These are phyloP conservation scores for Embiotoca jacksoni DNA, from an alignment of 2,113 vertebrate genomes.

Conservation along the genomic window DNA sequence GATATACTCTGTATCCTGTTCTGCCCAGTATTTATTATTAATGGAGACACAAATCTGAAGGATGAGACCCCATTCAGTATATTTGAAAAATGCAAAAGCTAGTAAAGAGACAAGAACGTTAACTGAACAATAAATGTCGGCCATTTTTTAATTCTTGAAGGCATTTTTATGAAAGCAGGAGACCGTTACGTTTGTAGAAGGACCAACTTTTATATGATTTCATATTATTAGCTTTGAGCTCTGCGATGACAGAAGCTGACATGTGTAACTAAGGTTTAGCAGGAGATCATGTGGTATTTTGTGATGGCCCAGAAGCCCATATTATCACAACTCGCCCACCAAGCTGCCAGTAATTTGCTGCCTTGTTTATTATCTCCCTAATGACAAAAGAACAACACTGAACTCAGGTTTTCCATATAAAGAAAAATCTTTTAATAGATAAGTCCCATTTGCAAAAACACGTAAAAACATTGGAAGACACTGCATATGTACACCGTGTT, in stretches of 20 bases:
- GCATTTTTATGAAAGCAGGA: background rate
- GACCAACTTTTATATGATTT: background rate
- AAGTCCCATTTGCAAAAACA: conserved; percentile 81
- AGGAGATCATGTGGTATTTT: background rate
- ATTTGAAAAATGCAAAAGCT: conserved; percentile 60
- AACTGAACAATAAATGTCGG: conserved; percentile 15
- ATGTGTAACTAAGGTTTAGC: background rate
- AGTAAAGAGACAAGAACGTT: conserved; percentile 41
- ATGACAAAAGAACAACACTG: conserved; percentile 30
- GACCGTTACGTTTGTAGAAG: background rate
- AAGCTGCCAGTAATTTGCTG: background rate
- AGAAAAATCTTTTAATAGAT: conserved; percentile 81
- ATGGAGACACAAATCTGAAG: conserved; percentile 65
- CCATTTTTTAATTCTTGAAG: conserved; percentile 25
- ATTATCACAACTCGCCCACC: background rate
- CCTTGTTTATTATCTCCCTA: background rate
- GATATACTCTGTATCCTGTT: conserved; percentile 61
- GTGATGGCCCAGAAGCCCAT: background rate
- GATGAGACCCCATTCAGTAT: conserved; percentile 51
- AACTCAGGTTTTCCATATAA: conserved; percentile 57
- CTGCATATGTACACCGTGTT: conserved; percentile 76
- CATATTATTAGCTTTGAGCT: background rate
- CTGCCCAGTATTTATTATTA: conserved; percentile 69
- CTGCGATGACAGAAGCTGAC: background rate
- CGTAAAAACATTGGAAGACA: conserved; percentile 80